These are phyloP conservation scores for Aulostomus chinensis DNA, from an alignment of 2,797 vertebrate genomes.

Conservation along the genomic window DNA sequence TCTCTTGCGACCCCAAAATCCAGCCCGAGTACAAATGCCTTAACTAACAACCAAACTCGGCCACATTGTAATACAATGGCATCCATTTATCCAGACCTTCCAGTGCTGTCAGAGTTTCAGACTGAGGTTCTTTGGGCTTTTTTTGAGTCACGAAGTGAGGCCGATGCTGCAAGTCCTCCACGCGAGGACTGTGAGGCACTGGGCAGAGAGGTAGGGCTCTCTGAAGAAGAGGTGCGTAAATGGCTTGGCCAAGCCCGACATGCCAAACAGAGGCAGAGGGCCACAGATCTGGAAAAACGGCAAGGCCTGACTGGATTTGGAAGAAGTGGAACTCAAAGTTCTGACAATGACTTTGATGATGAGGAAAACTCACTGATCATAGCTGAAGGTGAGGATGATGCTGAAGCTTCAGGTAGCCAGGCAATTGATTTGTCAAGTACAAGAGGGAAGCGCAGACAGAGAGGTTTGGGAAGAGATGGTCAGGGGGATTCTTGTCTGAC, in stretches of 20 bases:
- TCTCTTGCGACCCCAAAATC: slow-evolving; percentile 64
- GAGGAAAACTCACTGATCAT: slow-evolving; percentile 78
- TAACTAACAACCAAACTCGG: slow-evolving; percentile 65
- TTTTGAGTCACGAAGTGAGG: slow-evolving; percentile 81
- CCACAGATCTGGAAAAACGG: slow-evolving; percentile 33
- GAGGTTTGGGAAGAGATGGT: slow-evolving; percentile 51
- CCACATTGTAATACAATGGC: slow-evolving; percentile 34
- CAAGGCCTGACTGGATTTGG: slow-evolving; percentile 9
- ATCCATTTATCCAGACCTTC: slow-evolving; percentile 58
- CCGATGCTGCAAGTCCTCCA: slow-evolving; percentile 77
- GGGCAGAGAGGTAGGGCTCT: slow-evolving; percentile 80
- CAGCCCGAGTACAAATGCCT: slow-evolving; percentile 69
- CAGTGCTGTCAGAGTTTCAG: slow-evolving; percentile 80
- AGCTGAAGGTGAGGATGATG: slow-evolving; percentile 77
- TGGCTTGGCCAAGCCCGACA: slow-evolving; percentile 77
- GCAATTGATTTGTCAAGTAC: slow-evolving; percentile 79
- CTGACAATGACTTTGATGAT: slow-evolving; percentile 73
- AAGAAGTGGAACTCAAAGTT: slow-evolving; percentile 35
- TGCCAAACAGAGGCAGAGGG: slow-evolving; percentile 68
- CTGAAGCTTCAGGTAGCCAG: slow-evolving; percentile 66
- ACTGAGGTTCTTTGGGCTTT: slow-evolving; percentile 83
- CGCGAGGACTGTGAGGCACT: slow-evolving; percentile 83
- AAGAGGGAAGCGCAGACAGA: slow-evolving; percentile 64
- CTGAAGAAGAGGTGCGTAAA: slow-evolving; percentile 77
- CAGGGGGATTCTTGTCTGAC: slow-evolving; percentile 78